Conservation (phyloP, 2,888 invertebrate genomes). For the Anaspis maculata region DNA sequence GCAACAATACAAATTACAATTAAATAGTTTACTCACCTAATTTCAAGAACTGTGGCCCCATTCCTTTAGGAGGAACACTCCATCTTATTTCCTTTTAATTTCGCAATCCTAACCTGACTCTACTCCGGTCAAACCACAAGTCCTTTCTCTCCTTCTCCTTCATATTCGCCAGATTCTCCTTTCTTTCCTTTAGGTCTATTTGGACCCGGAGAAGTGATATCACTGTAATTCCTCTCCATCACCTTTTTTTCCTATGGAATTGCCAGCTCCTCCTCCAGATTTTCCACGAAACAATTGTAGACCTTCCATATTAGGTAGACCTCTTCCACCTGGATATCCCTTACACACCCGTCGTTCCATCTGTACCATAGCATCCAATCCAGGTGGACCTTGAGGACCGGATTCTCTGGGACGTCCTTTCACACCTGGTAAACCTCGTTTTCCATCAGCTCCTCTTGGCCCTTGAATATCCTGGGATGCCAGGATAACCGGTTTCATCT, state of each 20-base stretch:
- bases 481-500: constrained; percentile 59
- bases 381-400: constrained; percentile 65
- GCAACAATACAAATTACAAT: too few relatives aligned
- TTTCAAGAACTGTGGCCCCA: too few relatives aligned
- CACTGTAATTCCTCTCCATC: too few relatives aligned
- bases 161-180: constrained; percentile 50
- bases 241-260: constrained; percentile 46
- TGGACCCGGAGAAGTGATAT: constrained; percentile 47
- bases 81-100: too few relatives aligned
- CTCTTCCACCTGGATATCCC: constrained; percentile 68
- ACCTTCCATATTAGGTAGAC: constrained; percentile 64
- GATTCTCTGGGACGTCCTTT: constrained; percentile 67
- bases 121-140: too few relatives aligned
- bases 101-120: too few relatives aligned
- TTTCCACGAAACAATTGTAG: constrained; percentile 53
- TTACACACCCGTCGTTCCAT: constrained; percentile 52
- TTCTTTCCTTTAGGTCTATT: constrained; percentile 47
- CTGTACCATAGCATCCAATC: constrained; percentile 50
- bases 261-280: constrained; percentile 50
- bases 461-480: constrained; percentile 55
- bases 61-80: too few relatives aligned
- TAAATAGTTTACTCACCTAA: too few relatives aligned
- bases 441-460: constrained; percentile 61
- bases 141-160: too few relatives aligned
- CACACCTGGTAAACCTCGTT: constrained; percentile 56